Percentiles rank a stretch among this genome's conserved stretches.
These are phyloP conservation scores for Eremophila alpestris DNA, from an alignment of 2,797 vertebrate species.

Conservation along the genomic window DNA sequence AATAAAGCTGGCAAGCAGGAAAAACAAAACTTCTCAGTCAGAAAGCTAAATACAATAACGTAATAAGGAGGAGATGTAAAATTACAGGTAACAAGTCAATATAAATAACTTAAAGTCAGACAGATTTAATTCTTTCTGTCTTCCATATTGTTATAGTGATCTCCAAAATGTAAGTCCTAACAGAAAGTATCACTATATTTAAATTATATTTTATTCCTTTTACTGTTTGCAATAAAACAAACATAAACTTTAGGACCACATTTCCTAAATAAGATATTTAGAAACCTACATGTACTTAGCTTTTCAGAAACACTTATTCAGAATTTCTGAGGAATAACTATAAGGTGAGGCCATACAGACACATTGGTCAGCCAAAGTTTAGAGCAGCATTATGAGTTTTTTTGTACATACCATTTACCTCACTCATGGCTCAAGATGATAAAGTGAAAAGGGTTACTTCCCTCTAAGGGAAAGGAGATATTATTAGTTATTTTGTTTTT, in stretches of 20 bases:
- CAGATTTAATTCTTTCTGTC: neutral
- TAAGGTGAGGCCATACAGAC: neutral
- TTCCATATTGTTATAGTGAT: neutral
- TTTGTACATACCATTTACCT: neutral
- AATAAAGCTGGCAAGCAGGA: neutral
- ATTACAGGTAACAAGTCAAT: neutral
- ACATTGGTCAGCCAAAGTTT: neutral
- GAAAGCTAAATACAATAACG: neutral
- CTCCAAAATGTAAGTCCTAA: neutral
- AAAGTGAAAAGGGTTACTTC: no score
- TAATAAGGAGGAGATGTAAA: neutral
- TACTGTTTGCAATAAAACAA: neutral
- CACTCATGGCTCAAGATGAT: accelerated
- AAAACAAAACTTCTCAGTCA: neutral
- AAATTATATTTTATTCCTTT: neutral
- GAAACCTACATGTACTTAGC: neutral
- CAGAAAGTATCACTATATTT: neutral
- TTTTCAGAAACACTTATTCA: neutral
- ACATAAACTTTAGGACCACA: neutral
- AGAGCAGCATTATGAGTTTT: neutral
- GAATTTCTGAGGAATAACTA: neutral
- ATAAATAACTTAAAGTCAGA: neutral
- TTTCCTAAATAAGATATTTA: neutral
- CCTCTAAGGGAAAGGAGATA: neutral
- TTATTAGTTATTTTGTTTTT: neutral